Base-by-base conservation (phyloP, 2,888 invertebrate species). In the Oscheius sp. region DNA sequence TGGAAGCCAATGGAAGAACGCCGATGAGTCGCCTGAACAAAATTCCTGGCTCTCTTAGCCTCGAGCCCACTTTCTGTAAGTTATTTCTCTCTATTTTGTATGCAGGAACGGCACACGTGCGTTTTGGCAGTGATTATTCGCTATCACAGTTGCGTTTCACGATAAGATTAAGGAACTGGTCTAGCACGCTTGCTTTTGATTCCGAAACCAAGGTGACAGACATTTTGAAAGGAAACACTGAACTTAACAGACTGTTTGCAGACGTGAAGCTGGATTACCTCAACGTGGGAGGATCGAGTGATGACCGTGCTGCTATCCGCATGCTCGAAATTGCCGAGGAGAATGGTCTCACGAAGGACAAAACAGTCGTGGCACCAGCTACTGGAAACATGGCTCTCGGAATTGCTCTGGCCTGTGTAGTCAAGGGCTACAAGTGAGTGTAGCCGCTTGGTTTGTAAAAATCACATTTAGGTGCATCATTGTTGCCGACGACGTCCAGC, bases 401-500 rank as follows among this genome's bases (percentile, higher is more conserved):
- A 11, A 90, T 99, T 80, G 98, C 98, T 0, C 92, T 99, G 90
- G 96, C 95, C 63, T 93, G 95, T 78, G 96, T 97, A 58, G 95
- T 96, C 3, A 93, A 93, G 89, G 94, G 96, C 4, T 99, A 98
- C 91, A 93, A 94, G 83, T 97, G 96, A 90, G 93, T 96, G 62
- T 29, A 9, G 33, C 11, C 4, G 7, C 35, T 60, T 60, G 21
- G 42, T 42, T 42, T 42, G 21, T 21, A 21, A 63, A 63, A 35
- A 63, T 48, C 21, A 58, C 47, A 1, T 98, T 97, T 91, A 93
- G 94, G 82, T 96, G 96, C 90, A 93, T 97, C 70, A 96, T 99
- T 89, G 96, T 97, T 0, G 94, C 98, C 93, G 96, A 98, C 0
- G 95, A 96, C 89, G 98, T 97, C 91, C 98, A 98, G 96, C 96